These are phyloP conservation scores for Achatina immaculata DNA, from an alignment of 1,140 invertebrate species.

Conservation along the genomic window DNA sequence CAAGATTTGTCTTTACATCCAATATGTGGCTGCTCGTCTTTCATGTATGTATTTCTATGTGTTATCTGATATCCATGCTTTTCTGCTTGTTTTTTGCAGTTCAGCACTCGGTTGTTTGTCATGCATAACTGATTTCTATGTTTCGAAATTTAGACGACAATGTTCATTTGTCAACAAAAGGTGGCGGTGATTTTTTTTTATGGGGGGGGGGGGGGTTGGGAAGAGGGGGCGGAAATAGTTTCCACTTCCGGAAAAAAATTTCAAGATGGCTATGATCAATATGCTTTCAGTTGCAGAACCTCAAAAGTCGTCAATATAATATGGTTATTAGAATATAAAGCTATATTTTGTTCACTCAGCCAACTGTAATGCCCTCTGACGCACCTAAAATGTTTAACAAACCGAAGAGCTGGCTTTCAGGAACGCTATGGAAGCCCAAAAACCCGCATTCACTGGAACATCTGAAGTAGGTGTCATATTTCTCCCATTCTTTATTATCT, in stretches of 20 bases:
- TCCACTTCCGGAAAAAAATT: not conserved
- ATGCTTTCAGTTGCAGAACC: no score
- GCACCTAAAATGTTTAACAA: conserved; percentile 57
- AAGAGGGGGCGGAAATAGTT: no score
- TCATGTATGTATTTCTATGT: no score
- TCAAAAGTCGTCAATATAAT: no score
- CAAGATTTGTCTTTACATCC: no score
- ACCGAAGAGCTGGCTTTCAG: conserved; percentile 73
- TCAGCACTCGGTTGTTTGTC: no score
- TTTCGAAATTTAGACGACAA: not conserved
- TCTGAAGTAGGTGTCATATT: conserved; percentile 85
- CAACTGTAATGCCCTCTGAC: not conserved
- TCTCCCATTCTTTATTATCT: no score
- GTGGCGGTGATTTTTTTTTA: no score
- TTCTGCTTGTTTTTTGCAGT: no score
- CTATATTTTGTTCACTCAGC: not conserved
- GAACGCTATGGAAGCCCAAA: conserved; percentile 90
- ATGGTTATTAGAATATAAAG: not conserved
- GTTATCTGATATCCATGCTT: no score
- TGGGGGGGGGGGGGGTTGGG: no score
- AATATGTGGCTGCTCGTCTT: no score
- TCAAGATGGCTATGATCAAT: conserved; percentile 7
- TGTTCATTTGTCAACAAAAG: not conserved
- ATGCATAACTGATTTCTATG: not conserved
- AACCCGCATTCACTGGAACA: conserved; percentile 96